Evolutionary conservation across 2,888 invertebrate species (phyloP).

Genomic region (Drosophila ezoana): DNA sequence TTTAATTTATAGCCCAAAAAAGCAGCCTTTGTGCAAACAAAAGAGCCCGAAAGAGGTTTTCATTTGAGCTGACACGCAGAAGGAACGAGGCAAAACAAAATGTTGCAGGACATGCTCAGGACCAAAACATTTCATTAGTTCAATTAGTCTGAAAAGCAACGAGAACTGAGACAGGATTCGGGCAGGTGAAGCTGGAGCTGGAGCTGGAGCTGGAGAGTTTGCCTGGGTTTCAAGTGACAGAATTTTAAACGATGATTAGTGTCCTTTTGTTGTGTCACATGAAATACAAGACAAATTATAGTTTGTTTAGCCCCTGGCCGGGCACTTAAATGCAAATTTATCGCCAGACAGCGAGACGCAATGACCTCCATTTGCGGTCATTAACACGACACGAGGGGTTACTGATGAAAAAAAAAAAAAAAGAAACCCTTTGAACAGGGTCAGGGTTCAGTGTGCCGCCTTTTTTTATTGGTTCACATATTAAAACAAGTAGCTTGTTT

Average conservation of each 20-base stretch:
- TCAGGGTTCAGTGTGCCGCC: constrained; percentile 22
- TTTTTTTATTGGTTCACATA: constrained; percentile 20
- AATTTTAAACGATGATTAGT: constrained; percentile 76
- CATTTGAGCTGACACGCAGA: constrained; percentile 48
- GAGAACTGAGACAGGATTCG: constrained; percentile 32
- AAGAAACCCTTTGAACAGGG: background rate
- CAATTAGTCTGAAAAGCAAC: constrained; percentile 64
- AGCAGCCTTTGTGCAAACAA: constrained; percentile 63
- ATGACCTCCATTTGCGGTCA: constrained; percentile 21
- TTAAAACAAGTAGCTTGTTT: background rate
- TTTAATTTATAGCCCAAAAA: constrained; percentile 72
- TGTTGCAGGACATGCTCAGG: constrained; percentile 37
- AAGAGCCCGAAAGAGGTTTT: constrained; percentile 61
- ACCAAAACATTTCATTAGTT: constrained; percentile 75
- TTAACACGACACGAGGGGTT: constrained; percentile 13
- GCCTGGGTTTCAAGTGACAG: constrained; percentile 47
- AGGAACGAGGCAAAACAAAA: constrained; percentile 5
- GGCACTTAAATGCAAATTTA: constrained; percentile 70
- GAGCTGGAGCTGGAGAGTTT: constrained; percentile 4
- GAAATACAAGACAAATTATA: constrained; percentile 77
- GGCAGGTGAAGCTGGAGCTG: constrained; percentile 5
- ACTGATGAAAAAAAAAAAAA: background rate
- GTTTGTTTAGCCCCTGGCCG: constrained; percentile 58
- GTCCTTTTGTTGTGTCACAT: constrained; percentile 52
- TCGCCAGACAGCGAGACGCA: constrained; percentile 31